phyloP scores from a whole-genome alignment of 1,140 invertebrate genomes.

The Pteromalus puparum region DNA sequence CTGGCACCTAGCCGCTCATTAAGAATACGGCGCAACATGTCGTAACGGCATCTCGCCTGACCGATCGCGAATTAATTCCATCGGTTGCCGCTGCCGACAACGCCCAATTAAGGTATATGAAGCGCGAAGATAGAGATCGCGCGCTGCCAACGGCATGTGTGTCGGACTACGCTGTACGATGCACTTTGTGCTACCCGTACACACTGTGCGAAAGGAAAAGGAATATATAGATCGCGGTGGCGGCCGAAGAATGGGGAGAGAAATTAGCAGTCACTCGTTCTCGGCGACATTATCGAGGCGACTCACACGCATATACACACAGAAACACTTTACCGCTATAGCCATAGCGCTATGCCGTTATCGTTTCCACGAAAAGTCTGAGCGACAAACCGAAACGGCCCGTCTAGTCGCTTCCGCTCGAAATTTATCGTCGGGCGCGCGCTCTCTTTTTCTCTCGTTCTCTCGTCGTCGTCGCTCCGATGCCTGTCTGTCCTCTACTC shows the following conservation, averaged over 20 bases:
- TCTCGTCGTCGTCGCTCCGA: neutral
- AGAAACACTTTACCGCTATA: neutral
- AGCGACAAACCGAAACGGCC: slow-evolving; percentile 52
- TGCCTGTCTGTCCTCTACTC: slow-evolving; percentile 17
- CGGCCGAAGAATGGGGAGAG: slow-evolving; percentile 36
- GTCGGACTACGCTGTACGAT: neutral
- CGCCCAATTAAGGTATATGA: slow-evolving; percentile 68
- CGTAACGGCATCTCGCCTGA: slow-evolving; percentile 45
- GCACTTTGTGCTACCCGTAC: no score
- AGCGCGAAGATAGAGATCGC: slow-evolving; percentile 63
- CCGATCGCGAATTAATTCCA: slow-evolving; percentile 68
- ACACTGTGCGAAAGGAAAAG: slow-evolving; percentile 2
- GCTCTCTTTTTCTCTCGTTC: neutral
- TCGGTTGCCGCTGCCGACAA: slow-evolving; percentile 62
- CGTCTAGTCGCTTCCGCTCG: slow-evolving; percentile 64
- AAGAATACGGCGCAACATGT: neutral
- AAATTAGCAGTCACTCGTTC: neutral
- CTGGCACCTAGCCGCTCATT: slow-evolving; percentile 19
- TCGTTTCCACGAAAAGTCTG: slow-evolving; percentile 53
- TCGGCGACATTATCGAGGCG: slow-evolving; percentile 48
- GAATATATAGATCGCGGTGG: neutral
- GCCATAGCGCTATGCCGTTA: slow-evolving; percentile 47
- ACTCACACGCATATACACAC: neutral
- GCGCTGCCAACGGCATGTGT: slow-evolving; percentile 34
- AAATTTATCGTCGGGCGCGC: slow-evolving; percentile 54